phyloP scores from a whole-genome alignment of 2,113 vertebrate species.

The Acrocephalus kingi region DNA sequence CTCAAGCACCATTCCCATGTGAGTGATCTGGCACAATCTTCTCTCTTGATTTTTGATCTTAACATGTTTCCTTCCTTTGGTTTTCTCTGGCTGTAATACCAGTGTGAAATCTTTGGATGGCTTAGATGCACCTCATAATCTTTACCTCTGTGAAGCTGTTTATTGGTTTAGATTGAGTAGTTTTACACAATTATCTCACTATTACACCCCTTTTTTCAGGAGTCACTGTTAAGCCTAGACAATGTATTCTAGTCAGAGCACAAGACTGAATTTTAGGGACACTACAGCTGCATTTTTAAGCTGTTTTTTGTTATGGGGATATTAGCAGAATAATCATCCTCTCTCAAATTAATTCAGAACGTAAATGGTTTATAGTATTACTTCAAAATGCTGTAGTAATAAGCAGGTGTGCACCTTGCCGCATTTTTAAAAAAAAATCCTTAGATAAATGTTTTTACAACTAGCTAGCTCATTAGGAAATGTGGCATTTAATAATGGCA shows the following conservation, averaged over 20 bases:
- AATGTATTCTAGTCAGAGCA: background rate
- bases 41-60: background rate
- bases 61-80: background rate
- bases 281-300: background rate
- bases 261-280: background rate
- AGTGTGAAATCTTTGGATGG: background rate
- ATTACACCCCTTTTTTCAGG: background rate
- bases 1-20: background rate
- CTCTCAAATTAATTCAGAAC: background rate
- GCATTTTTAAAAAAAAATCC: background rate
- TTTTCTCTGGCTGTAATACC: background rate
- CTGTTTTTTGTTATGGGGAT: background rate
- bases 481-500: background rate
- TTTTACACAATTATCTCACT: background rate
- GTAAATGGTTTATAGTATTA: rapidly evolving
- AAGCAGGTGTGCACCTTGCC: background rate
- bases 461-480: background rate
- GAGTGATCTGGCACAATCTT: background rate
- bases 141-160: background rate
- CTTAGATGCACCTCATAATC: background rate
- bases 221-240: background rate
- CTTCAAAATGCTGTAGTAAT: background rate
- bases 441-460: background rate
- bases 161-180: background rate
- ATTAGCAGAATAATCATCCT: background rate